A percentile compares a stretch with the other conserved stretches of the same genome.
Evolutionary conservation across 2,797 vertebrate genomes (phyloP).

Genomic region (Rhadinocentrus ornatus): DNA sequence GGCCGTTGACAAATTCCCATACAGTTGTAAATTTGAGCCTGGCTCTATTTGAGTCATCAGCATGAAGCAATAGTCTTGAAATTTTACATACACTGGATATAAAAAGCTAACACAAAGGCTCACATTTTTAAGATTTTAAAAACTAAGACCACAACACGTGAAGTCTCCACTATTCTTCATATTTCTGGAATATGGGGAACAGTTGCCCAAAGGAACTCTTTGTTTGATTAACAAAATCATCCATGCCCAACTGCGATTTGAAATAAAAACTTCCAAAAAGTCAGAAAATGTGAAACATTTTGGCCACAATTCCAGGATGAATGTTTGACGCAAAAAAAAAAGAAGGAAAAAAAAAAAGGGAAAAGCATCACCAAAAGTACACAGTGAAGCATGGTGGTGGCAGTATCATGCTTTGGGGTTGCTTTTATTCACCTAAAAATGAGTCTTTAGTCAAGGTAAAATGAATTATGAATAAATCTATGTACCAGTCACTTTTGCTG

Average conservation of each 20-base stretch:
- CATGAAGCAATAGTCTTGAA: background rate
- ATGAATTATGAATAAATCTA: background rate
- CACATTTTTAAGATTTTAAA: background rate
- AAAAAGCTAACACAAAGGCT: background rate
- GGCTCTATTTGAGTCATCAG: background rate
- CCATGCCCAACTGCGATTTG: background rate
- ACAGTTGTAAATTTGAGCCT: slow-evolving; percentile 8
- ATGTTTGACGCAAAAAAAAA: too few relatives aligned
- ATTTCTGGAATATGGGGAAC: background rate
- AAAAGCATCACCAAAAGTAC: too few relatives aligned
- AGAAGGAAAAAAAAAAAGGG: too few relatives aligned
- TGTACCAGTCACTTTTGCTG: background rate
- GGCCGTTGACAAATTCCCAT: slow-evolving; percentile 11
- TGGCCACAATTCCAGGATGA: too few relatives aligned
- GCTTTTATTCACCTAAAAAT: too few relatives aligned
- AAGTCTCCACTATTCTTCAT: background rate
- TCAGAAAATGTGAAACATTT: background rate
- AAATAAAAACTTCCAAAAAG: background rate
- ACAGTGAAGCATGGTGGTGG: too few relatives aligned
- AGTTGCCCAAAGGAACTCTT: background rate
- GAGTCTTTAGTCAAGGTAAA: background rate
- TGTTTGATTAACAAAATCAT: background rate
- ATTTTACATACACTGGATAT: background rate
- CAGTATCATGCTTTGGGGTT: too few relatives aligned
- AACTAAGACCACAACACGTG: background rate